These are phyloP conservation scores for Acronicta aceris DNA, from an alignment of 2,888 invertebrate genomes.

Conservation along the genomic window DNA sequence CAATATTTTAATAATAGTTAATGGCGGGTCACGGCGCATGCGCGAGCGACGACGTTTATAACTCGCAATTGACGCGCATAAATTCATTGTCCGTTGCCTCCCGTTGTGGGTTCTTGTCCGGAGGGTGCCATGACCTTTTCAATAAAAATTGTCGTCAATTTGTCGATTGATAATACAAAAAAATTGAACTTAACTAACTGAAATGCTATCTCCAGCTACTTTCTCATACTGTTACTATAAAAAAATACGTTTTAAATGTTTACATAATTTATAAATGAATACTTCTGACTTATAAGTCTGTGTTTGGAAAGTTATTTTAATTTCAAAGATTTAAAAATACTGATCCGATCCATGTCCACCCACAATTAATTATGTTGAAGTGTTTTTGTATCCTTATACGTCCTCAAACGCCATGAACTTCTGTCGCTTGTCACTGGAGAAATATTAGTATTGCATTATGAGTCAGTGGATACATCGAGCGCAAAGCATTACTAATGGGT, in stretches of 20 bases:
- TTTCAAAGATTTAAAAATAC: slow-evolving; percentile 21
- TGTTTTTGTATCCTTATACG: slow-evolving; percentile 38
- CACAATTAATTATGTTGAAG: slow-evolving; percentile 42
- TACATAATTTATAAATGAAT: no score
- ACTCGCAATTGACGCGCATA: slow-evolving; percentile 84
- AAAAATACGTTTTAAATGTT: no score
- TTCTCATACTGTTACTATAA: no score
- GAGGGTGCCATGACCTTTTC: slow-evolving; percentile 67
- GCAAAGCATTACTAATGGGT: slow-evolving; percentile 39
- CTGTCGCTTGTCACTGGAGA: slow-evolving; percentile 39
- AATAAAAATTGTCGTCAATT: slow-evolving; percentile 68
- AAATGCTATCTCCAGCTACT: neutral
- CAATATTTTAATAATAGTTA: slow-evolving; percentile 89
- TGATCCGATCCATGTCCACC: slow-evolving; percentile 43
- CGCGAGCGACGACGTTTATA: slow-evolving; percentile 84
- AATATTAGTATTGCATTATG: slow-evolving; percentile 39
- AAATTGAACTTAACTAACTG: neutral
- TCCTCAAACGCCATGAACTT: slow-evolving; percentile 32
- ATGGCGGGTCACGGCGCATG: slow-evolving; percentile 84
- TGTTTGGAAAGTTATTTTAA: slow-evolving; percentile 6
- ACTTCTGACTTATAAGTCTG: neutral
- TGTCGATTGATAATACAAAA: slow-evolving; percentile 60
- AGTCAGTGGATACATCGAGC: slow-evolving; percentile 31
- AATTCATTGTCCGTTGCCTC: slow-evolving; percentile 79
- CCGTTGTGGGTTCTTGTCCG: slow-evolving; percentile 65